phyloP scores from a whole-genome alignment of 1,140 invertebrate species.

The Polypedilum vanderplanki region DNA sequence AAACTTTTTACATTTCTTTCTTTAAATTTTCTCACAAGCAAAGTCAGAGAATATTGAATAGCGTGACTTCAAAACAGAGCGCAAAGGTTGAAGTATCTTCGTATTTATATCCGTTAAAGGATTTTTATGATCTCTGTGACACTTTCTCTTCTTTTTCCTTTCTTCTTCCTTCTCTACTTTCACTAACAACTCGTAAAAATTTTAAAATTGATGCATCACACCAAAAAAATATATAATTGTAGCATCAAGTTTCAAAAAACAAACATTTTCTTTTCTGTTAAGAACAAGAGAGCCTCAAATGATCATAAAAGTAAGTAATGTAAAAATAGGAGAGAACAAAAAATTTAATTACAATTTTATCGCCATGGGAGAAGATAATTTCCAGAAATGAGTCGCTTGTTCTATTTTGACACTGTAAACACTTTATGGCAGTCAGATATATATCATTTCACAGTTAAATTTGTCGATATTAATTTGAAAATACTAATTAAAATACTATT shows the following conservation, averaged over 20 bases:
- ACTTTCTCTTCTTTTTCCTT: no score
- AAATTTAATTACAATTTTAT: conserved; percentile 15
- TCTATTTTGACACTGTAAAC: conserved; percentile 11
- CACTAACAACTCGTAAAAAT: no score
- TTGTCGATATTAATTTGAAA: conserved; percentile 13
- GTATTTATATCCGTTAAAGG: no score
- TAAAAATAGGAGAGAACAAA: background rate
- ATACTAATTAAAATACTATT: conserved; percentile 16
- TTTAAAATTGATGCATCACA: no score
- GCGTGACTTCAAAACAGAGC: no score
- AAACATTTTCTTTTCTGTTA: no score
- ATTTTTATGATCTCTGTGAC: no score
- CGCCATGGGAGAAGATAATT: conserved; percentile 6
- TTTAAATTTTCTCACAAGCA: background rate
- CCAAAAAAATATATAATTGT: no score
- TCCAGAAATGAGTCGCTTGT: background rate
- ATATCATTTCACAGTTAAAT: conserved; percentile 9
- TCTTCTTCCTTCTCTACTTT: no score
- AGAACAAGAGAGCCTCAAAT: background rate
- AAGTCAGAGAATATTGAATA: background rate
- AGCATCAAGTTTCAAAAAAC: no score
- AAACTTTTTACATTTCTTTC: background rate
- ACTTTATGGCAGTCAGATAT: background rate
- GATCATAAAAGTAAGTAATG: conserved; percentile 3
- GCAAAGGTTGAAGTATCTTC: no score